These are phyloP conservation scores for Cyanoderma ruficeps DNA, from an alignment of 2,113 vertebrate species.

Conservation along the genomic window DNA sequence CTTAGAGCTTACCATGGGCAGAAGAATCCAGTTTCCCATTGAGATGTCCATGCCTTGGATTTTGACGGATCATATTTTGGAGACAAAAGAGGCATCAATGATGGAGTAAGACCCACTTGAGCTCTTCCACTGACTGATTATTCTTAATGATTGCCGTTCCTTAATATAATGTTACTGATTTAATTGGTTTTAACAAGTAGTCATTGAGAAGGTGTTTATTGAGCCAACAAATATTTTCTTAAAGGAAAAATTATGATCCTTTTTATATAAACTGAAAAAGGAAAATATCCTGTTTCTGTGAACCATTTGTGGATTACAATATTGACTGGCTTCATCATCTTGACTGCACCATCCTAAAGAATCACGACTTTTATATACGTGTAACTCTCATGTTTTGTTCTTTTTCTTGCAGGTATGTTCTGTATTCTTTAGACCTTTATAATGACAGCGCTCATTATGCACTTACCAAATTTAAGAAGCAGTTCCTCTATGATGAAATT, in stretches of 20 bases:
- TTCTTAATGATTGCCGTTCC: not conserved
- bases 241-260: not conserved
- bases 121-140: not conserved
- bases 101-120: constrained; percentile 79
- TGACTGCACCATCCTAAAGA: not conserved
- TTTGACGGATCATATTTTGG: constrained; percentile 92
- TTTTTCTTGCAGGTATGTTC: constrained; percentile 79
- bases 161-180: not conserved
- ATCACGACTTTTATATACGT: not conserved
- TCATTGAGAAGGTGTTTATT: not conserved
- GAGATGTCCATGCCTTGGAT: constrained; percentile 99
- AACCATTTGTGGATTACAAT: not conserved
- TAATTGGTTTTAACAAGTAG: not conserved
- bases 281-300: not conserved
- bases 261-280: not conserved
- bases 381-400: not conserved
- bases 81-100: constrained; percentile 86
- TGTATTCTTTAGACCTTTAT: constrained; percentile 89
- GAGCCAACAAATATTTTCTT: not conserved
- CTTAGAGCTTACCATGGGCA: constrained; percentile 90
- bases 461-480: constrained; percentile 89
- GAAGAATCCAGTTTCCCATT: constrained; percentile 85
- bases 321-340: not conserved
- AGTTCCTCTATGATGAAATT: constrained; percentile 91
- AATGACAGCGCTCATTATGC: constrained; percentile 91